phyloP scores from a whole-genome alignment of 2,888 invertebrate species.

The Zygaena filipendulae region DNA sequence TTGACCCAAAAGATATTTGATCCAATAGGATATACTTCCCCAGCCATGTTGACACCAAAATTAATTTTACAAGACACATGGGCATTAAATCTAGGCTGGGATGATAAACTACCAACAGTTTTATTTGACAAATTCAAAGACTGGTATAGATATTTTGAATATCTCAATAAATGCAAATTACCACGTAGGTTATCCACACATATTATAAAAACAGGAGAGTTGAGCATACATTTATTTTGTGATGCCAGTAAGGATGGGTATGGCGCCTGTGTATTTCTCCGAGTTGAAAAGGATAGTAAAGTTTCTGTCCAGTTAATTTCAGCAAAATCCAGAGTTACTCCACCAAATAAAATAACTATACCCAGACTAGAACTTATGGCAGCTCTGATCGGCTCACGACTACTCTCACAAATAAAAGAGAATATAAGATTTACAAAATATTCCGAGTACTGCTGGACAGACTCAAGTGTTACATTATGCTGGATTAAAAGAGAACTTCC shows the following conservation, averaged over 20 bases:
- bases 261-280: slow-evolving; percentile 5
- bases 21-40: slow-evolving; percentile 5
- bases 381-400: slow-evolving; percentile 1
- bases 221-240: no score
- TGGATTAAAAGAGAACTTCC: not conserved
- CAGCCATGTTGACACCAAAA: slow-evolving; percentile 4
- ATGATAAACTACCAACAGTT: slow-evolving; percentile 5
- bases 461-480: not conserved
- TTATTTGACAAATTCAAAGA: no score
- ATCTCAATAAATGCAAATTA: no score
- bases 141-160: no score
- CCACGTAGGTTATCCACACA: no score
- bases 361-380: slow-evolving; percentile 1
- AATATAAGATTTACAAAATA: not conserved
- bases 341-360: not conserved
- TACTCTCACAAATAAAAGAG: not conserved
- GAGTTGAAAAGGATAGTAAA: slow-evolving; percentile 2
- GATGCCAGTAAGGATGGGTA: slow-evolving; percentile 7
- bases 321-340: slow-evolving; percentile 3
- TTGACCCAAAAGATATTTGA: slow-evolving; percentile 8
- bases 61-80: slow-evolving; percentile 8
- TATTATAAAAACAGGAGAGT: no score
- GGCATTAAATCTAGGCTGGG: slow-evolving; percentile 4
- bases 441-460: not conserved
- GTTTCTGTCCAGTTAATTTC: slow-evolving; percentile 2